A percentile compares a stretch with the other conserved stretches of the same genome.
These are phyloP conservation scores for Aphis craccivora DNA, from an alignment of 1,140 invertebrate genomes.

Conservation along the genomic window DNA sequence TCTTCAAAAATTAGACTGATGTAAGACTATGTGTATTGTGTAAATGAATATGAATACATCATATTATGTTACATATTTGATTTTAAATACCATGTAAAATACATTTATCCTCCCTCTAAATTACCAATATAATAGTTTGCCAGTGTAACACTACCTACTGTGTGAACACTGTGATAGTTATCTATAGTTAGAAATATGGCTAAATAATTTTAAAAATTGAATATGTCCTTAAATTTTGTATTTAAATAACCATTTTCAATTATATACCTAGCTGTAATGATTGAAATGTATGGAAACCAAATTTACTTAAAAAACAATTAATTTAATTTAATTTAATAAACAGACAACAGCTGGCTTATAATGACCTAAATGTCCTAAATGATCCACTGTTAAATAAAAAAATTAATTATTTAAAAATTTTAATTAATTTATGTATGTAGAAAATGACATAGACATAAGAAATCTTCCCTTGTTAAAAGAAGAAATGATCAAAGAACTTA, in stretches of 20 bases:
- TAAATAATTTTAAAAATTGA: not conserved
- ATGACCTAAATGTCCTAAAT: too few relatives aligned
- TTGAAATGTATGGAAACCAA: not conserved
- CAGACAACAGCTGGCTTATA: not conserved
- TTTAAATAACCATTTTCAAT: conserved; percentile 8
- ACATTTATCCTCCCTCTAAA: too few relatives aligned
- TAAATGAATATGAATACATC: too few relatives aligned
- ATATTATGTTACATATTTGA: too few relatives aligned
- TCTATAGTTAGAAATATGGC: not conserved
- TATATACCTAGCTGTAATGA: not conserved
- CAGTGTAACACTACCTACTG: too few relatives aligned
- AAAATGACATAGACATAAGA: conserved; percentile 5
- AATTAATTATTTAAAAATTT: not conserved
- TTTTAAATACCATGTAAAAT: too few relatives aligned
- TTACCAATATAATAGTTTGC: too few relatives aligned
- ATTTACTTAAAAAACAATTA: not conserved
- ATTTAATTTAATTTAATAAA: not conserved
- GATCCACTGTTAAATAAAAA: not conserved
- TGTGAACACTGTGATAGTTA: too few relatives aligned
- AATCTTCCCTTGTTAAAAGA: not conserved
- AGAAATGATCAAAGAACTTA: not conserved
- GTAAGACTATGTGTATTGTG: too few relatives aligned
- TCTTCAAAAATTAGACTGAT: too few relatives aligned
- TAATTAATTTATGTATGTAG: not conserved
- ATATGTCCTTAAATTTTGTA: not conserved